Conservation (phyloP, 2,888 invertebrate species). For the Dolichopus griseipennis region DNA sequence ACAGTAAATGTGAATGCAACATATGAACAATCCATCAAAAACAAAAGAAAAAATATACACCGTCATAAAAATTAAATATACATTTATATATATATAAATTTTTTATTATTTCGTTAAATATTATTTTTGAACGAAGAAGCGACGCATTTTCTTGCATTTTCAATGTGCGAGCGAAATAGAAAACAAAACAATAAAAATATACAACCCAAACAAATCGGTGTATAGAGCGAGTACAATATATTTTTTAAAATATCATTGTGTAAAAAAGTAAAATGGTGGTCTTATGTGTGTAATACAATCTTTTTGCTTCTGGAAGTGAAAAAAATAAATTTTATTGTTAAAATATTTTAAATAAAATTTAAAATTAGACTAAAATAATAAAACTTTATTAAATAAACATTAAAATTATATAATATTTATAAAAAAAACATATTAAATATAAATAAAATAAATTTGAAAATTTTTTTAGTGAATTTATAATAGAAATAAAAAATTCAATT, state of each 20-base stretch:
- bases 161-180: background rate
- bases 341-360: background rate
- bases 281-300: slow-evolving; percentile 6
- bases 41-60: no score
- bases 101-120: background rate
- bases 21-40: no score
- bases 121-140: background rate
- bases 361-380: background rate
- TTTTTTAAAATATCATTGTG: background rate
- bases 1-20: no score
- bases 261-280: slow-evolving; percentile 4
- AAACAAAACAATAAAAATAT: background rate
- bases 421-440: background rate
- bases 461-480: background rate
- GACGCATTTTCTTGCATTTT: background rate
- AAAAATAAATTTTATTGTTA: background rate
- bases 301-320: background rate
- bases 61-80: no score
- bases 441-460: background rate
- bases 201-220: background rate
- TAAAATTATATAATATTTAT: background rate
- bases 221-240: background rate
- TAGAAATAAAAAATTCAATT: background rate
- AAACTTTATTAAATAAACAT: background rate
- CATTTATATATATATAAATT: no score